Base-by-base conservation (phyloP, 1,140 invertebrate species). In the Yoshiicerus persimilis region DNA sequence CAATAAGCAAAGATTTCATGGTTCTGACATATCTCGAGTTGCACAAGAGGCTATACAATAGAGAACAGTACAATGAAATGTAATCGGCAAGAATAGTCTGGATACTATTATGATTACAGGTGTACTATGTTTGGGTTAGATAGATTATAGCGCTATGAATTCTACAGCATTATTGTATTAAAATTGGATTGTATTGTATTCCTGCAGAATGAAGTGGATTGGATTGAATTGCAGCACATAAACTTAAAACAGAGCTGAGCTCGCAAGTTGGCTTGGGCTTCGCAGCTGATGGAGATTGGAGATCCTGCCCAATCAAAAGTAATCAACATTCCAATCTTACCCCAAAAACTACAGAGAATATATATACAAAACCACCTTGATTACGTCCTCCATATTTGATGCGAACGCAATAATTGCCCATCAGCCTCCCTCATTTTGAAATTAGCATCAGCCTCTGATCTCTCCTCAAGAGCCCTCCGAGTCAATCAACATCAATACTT, bases 361-460 rank as follows among this genome's bases (percentile, higher is more conserved):
- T 80, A 70, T 70, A 70, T 32, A 80, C 75, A 23, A 80, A 36
- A 38, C 75, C 30, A 36, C 32, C 75, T 80, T 80, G 32, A 80
- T 80, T 80, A 80, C 75, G 30, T 80, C 75, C 75, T 80, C 34
- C 75, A 80, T 80, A 80, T 80, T 80, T 80, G 75, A 80, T 80
- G 34, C 75, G n/a, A 80, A 80, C 75, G n/a, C 34, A 80, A 80
- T 80, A 80, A 80, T 80, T 80, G 75, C 75, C 75, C 75, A 80
- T 80, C 75, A 80, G 75, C 75, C 75, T 80, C 75, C 75, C 75
- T 80, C 75, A 80, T 80, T 80, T 80, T 80, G 75, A 80, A 70
- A 80, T 80, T 80, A 80, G 75, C 75, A 80, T 80, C 75, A 80
- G 34, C 34, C 30, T 80, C 30, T 80, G 75, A 38, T 70, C 66